Percentiles rank a stretch among this genome's conserved stretches.
Conservation (phyloP, 2,113 vertebrate species). For the Sciurus niger region DNA sequence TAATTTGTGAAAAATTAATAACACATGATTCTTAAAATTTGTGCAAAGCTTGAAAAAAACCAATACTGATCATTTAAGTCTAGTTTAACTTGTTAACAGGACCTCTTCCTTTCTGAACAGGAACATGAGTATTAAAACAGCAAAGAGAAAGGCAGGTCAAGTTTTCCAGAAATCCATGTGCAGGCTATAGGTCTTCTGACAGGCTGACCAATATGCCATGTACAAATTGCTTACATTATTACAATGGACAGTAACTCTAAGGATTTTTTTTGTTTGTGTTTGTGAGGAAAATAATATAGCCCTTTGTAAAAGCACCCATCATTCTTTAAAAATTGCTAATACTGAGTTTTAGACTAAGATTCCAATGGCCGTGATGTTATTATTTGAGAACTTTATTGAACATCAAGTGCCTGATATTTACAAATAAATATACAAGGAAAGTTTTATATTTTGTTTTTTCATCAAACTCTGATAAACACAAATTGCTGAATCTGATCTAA, state of each 20-base stretch:
- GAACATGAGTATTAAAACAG: background rate
- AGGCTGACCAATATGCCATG: background rate
- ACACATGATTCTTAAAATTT: background rate
- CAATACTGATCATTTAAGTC: conserved; percentile 35
- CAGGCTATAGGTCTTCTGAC: background rate
- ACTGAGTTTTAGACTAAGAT: conserved; percentile 17
- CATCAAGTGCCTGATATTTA: background rate
- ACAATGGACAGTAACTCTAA: background rate
- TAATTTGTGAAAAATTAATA: conserved; percentile 44
- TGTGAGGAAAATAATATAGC: conserved; percentile 7
- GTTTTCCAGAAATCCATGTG: background rate
- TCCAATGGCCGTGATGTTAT: background rate
- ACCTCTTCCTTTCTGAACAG: background rate
- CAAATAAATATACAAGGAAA: background rate
- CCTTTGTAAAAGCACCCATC: background rate
- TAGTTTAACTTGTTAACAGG: conserved; percentile 30
- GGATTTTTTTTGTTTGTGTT: conserved; percentile 13
- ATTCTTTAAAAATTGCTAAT: background rate
- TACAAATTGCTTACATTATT: conserved; percentile 12
- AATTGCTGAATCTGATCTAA: background rate
- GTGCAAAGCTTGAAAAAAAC: conserved; percentile 70
- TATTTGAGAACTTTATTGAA: conserved; percentile 31
- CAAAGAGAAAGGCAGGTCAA: background rate
- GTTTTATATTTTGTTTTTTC: background rate
- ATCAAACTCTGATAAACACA: conserved; percentile 34